phyloP scores from a whole-genome alignment of 1,140 invertebrate species.

The Pissodes strobi region DNA sequence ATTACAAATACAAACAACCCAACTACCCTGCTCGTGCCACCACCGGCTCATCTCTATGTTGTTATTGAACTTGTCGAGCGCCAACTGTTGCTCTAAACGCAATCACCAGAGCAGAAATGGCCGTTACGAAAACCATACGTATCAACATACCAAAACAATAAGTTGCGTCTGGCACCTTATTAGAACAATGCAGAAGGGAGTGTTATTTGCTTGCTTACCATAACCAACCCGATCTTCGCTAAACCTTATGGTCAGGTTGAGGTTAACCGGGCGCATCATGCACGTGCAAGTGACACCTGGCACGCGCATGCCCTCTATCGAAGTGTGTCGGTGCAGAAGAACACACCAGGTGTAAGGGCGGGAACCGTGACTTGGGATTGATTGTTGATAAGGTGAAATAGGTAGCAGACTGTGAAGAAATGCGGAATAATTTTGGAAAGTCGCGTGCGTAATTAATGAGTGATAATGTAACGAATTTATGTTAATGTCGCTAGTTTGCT shows the following conservation, averaged over 20 bases:
- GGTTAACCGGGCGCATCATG: constrained; percentile 4
- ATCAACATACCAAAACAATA: constrained; percentile 15
- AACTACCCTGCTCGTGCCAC: not conserved
- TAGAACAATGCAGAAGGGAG: constrained; percentile 1
- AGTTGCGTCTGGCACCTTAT: not conserved
- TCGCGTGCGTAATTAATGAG: too few relatives aligned
- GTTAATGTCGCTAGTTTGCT: too few relatives aligned
- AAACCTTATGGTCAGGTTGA: constrained; percentile 18
- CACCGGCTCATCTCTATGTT: not conserved
- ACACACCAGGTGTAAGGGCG: too few relatives aligned
- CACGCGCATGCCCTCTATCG: constrained; percentile 4
- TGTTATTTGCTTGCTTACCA: not conserved
- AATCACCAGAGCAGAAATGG: constrained; percentile 2
- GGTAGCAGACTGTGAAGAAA: too few relatives aligned
- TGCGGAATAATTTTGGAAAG: too few relatives aligned
- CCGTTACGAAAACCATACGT: constrained; percentile 10
- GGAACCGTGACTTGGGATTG: too few relatives aligned
- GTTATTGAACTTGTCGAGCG: constrained; percentile 4
- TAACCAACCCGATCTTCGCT: constrained; percentile 1
- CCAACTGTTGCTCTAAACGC: constrained; percentile 1
- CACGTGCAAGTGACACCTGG: constrained; percentile 13
- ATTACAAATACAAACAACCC: too few relatives aligned
- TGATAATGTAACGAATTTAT: too few relatives aligned
- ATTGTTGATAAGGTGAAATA: too few relatives aligned
- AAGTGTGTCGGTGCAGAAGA: not conserved